Conservation (phyloP, 2,888 invertebrate species). For the Chrysolina haemoptera region DNA sequence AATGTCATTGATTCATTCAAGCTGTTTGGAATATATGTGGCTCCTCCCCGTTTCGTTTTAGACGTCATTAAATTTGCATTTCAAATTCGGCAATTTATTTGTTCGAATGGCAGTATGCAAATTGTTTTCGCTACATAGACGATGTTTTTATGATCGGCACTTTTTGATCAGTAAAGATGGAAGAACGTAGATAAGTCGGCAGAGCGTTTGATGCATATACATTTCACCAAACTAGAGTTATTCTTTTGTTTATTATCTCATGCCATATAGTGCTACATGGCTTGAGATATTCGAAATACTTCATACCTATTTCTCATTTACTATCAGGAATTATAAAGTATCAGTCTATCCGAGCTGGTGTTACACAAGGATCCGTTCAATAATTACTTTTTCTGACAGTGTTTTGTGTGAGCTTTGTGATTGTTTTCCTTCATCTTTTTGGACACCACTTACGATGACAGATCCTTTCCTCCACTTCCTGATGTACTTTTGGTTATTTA, state of each 20-base stretch:
- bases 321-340: too few species aligned
- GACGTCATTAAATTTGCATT: constrained; percentile 23
- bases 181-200: background rate
- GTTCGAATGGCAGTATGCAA: constrained; percentile 23
- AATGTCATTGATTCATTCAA: background rate
- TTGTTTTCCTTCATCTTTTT: too few species aligned
- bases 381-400: too few species aligned
- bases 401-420: too few species aligned
- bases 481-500: too few species aligned
- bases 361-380: too few species aligned
- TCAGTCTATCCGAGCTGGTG: too few species aligned
- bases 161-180: constrained; percentile 15
- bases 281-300: too few species aligned
- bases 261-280: background rate
- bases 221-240: background rate
- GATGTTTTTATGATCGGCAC: constrained; percentile 5
- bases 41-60: background rate
- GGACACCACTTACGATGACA: too few species aligned
- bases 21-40: background rate
- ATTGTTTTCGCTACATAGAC: constrained; percentile 18
- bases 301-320: background rate
- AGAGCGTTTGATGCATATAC: background rate
- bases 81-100: constrained; percentile 27
- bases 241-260: background rate
- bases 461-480: too few species aligned